Evolutionary conservation across 2,797 vertebrate species (phyloP).

Genomic region (Poliocrania exsul): DNA sequence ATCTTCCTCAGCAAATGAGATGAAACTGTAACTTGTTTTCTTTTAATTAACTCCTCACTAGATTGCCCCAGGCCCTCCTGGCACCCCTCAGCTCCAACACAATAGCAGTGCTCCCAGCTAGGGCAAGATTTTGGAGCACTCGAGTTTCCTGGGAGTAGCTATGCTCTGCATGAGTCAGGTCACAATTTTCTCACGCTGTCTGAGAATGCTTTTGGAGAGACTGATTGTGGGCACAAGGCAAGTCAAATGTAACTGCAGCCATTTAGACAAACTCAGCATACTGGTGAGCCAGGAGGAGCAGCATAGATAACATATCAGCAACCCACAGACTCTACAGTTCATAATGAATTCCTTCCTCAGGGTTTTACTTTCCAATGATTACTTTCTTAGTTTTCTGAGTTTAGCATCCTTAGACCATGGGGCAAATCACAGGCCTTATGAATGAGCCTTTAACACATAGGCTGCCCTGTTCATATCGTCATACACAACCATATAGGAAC

Average conservation of each 20-base stretch:
- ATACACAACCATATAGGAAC: fast-evolving
- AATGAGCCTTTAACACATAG: background rate
- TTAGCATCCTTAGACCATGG: background rate
- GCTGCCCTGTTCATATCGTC: background rate
- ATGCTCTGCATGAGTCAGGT: background rate
- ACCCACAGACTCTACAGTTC: background rate
- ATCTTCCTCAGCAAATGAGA: conserved; percentile 17
- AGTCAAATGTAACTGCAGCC: background rate
- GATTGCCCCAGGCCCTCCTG: conserved; percentile 15
- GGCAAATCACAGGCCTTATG: background rate
- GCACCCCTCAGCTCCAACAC: background rate
- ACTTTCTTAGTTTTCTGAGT: background rate
- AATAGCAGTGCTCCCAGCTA: conserved; percentile 25
- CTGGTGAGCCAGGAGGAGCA: conserved; percentile 1
- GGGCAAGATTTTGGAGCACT: background rate
- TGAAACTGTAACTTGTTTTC: conserved; percentile 47
- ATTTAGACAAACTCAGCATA: background rate
- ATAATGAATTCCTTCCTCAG: conserved; percentile 23
- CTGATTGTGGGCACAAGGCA: background rate
- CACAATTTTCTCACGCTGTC: conserved; percentile 57
- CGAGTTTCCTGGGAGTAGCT: background rate
- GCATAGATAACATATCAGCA: conserved; percentile 6
- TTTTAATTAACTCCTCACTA: conserved; percentile 71
- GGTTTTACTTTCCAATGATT: conserved; percentile 6
- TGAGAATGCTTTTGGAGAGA: background rate